A percentile compares a stretch with the other conserved stretches of the same genome.
These are phyloP conservation scores for Leptopilina boulardi DNA, from an alignment of 1,140 invertebrate species.

Conservation along the genomic window DNA sequence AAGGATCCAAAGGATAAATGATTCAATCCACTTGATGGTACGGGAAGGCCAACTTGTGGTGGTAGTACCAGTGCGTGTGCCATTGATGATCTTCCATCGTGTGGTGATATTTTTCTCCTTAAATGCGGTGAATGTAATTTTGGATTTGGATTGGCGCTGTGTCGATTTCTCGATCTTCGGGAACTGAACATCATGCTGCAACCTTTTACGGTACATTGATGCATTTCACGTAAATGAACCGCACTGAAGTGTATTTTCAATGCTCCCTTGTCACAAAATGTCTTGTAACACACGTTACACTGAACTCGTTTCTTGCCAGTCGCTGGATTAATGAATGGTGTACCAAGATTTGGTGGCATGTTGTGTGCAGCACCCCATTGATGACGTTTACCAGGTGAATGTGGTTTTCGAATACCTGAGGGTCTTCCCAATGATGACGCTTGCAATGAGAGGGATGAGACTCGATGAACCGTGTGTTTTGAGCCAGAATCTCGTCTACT, in stretches of 20 bases:
- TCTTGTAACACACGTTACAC: slow-evolving; percentile 98
- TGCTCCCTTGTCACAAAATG: slow-evolving; percentile 99
- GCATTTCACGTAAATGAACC: slow-evolving; percentile 99
- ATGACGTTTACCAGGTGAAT: slow-evolving; percentile 89
- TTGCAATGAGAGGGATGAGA: slow-evolving; percentile 54
- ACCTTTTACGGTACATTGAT: slow-evolving; percentile 98
- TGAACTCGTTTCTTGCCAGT: slow-evolving; percentile 97
- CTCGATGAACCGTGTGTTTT: slow-evolving; percentile 54
- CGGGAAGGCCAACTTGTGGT: slow-evolving; percentile 81
- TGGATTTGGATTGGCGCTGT: slow-evolving; percentile 98
- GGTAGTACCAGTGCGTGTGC: slow-evolving; percentile 87
- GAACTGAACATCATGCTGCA: slow-evolving; percentile 99
- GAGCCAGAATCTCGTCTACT: slow-evolving; percentile 72
- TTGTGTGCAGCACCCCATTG: slow-evolving; percentile 88
- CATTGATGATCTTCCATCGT: slow-evolving; percentile 92
- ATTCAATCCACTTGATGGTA: slow-evolving; percentile 78
- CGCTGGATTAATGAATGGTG: slow-evolving; percentile 92
- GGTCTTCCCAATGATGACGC: slow-evolving; percentile 69
- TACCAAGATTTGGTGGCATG: slow-evolving; percentile 90
- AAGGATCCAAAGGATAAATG: slow-evolving; percentile 86
- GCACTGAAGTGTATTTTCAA: slow-evolving; percentile 99
- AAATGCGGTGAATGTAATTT: slow-evolving; percentile 97
- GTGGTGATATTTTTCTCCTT: slow-evolving; percentile 93
- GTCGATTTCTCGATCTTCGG: slow-evolving; percentile 94
- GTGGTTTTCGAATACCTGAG: slow-evolving; percentile 82